phyloP scores from a whole-genome alignment of 2,113 vertebrate genomes.

The Calyptommatus sinebrachiatus region DNA sequence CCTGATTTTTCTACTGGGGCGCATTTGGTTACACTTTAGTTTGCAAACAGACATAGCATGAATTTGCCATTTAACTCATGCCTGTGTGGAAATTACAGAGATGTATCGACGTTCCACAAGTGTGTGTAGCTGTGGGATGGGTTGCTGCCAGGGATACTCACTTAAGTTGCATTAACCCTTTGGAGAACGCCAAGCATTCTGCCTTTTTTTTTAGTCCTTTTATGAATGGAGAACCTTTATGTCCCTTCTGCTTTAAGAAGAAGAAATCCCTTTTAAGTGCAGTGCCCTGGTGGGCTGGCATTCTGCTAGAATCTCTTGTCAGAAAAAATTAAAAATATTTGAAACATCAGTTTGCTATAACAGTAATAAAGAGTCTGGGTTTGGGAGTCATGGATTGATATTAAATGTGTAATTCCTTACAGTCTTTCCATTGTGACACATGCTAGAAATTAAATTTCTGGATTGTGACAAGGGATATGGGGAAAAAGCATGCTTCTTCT shows the following conservation, averaged over 20 bases:
- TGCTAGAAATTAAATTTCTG: not conserved
- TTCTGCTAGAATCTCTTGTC: not conserved
- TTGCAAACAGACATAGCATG: not conserved
- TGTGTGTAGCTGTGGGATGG: constrained; percentile 14
- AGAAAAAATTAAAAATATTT: not conserved
- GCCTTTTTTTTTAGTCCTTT: not conserved
- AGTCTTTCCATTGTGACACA: no score
- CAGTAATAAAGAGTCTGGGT: not conserved
- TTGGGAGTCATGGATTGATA: not conserved
- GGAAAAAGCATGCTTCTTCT: not conserved
- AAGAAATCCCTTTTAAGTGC: not conserved
- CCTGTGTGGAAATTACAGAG: not conserved
- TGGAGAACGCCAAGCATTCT: not conserved
- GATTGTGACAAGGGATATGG: no score
- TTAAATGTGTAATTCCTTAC: not conserved
- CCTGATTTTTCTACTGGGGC: constrained; percentile 9
- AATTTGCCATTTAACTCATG: not conserved
- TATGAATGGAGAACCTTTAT: not conserved
- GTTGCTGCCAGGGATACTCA: constrained; percentile 14
- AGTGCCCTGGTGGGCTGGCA: no score
- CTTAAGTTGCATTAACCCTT: constrained; percentile 45
- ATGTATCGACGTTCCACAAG: no score
- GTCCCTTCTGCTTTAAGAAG: not conserved
- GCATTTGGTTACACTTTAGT: constrained; percentile 15
- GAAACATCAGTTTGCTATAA: not conserved